These are phyloP conservation scores for Catocala nupta DNA, from an alignment of 2,888 invertebrate genomes.

Conservation along the genomic window DNA sequence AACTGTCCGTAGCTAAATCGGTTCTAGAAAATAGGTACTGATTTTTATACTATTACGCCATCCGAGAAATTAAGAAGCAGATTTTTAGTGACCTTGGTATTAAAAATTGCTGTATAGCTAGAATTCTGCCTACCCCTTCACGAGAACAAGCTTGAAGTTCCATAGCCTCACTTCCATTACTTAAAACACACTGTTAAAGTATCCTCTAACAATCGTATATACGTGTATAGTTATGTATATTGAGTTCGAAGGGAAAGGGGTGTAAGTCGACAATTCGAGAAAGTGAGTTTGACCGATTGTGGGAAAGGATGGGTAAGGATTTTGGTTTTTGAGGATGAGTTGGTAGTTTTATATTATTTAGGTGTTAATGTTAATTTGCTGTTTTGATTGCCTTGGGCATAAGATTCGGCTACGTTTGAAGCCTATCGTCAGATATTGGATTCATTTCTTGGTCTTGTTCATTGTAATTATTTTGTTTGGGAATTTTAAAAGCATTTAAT, in stretches of 20 bases:
- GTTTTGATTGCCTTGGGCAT: neutral
- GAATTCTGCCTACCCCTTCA: constrained; percentile 6
- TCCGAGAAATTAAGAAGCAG: too few relatives aligned
- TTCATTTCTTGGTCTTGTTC: too few relatives aligned
- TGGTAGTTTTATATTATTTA: neutral
- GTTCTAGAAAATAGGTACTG: too few relatives aligned
- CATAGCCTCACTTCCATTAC: constrained; percentile 20
- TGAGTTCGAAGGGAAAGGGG: neutral
- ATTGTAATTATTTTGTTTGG: too few relatives aligned
- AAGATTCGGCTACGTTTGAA: too few relatives aligned
- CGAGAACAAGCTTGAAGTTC: constrained; percentile 18
- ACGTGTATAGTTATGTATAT: constrained; percentile 19
- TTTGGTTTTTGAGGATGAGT: constrained; percentile 1
- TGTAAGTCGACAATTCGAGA: constrained; percentile 1
- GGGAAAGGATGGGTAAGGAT: constrained; percentile 12
- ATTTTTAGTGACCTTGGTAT: neutral
- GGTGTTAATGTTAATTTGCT: neutral
- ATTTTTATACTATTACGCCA: too few relatives aligned
- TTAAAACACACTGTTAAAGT: constrained; percentile 37
- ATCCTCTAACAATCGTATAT: constrained; percentile 27
- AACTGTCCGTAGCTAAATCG: too few relatives aligned
- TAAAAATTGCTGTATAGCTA: too few relatives aligned
- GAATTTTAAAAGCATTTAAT: too few relatives aligned
- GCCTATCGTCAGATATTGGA: too few relatives aligned
- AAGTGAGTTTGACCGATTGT: constrained; percentile 25